Evolutionary conservation across 2,113 vertebrate genomes (phyloP), one percentile per base, ranked within the genome.

Genomic region (Gopherus evgoodei): DNA sequence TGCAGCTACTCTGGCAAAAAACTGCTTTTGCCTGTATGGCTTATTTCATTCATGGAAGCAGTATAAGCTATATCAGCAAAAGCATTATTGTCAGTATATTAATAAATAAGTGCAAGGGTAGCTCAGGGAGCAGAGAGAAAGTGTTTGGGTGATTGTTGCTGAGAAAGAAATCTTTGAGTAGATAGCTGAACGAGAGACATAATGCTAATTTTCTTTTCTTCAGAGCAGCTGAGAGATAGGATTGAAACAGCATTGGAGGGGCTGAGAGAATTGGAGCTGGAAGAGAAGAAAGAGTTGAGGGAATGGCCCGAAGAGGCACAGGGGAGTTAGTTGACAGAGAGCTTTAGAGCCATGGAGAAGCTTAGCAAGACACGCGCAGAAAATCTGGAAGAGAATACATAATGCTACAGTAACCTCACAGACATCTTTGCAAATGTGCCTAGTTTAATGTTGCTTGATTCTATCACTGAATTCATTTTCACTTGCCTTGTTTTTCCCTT

Each of bases 391-490:
- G 92, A 96, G 92, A 90, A 89, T 91, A 89, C 85, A 76, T 82
- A 84, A 42, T 90, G 62, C 31, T 65, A 84, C 56, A 62, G 49
- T 5, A 82, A 78, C 93, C 84, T 96, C 95, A 95, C 49, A 54
- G 65, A 96, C 93, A 97, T 89, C 86, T 93, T 95, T 82, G 95
- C 62, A 57, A 93, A 94, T 87, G 17, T 65, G 91, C 90, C 96
- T 95, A 94, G 93, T 96, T 96, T 93, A 93, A 84, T 86, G 88
- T 92, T 59, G 88, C 88, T 82, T 84, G 93, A 92, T 92, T 96
- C 80, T 91, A 90, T 88, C 89, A 94, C 83, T 89, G 94, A 88
- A 93, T 94, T 94, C 95, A 91, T 78, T 80, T 95, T 95, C 95
- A 91, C 90, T 49, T 91, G 80, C 49, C 89, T 92, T 96, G 92